Evolutionary conservation across 2,797 vertebrate genomes (phyloP).

Genomic region (Ctenopoma multispine): DNA sequence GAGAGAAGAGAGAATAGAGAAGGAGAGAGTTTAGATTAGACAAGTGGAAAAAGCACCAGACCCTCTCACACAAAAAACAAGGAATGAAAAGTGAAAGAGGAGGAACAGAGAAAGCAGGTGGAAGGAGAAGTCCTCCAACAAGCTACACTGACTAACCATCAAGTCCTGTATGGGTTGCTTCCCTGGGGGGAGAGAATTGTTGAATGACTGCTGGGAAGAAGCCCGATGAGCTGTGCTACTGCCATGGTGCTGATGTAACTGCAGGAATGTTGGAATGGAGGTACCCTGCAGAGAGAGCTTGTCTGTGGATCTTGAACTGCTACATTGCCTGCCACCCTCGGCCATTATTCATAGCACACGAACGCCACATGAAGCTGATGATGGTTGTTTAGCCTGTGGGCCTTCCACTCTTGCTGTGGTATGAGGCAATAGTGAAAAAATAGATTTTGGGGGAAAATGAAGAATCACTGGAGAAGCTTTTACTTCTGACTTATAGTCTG

Average conservation of each 20-base stretch:
- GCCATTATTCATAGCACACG: conserved; percentile 75
- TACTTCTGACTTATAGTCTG: conserved; percentile 42
- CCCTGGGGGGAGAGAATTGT: conserved; percentile 67
- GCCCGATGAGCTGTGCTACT: conserved; percentile 63
- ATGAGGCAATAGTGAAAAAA: conserved; percentile 61
- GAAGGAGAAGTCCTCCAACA: conserved; percentile 57
- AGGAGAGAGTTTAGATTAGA: conserved; percentile 75
- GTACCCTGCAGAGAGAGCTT: conserved; percentile 70
- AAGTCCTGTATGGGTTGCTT: conserved; percentile 60
- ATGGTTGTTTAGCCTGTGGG: conserved; percentile 78
- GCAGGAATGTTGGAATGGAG: conserved; percentile 63
- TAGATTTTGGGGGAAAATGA: conserved; percentile 54
- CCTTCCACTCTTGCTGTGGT: conserved; percentile 57
- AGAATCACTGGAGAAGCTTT: conserved; percentile 40
- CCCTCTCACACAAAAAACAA: conserved; percentile 48
- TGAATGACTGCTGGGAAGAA: conserved; percentile 68
- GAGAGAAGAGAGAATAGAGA: conserved; percentile 53
- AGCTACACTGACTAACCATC: conserved; percentile 69
- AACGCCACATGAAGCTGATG: conserved; percentile 73
- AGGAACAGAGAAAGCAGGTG: conserved; percentile 53
- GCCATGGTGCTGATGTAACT: conserved; percentile 64
- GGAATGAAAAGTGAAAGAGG: conserved; percentile 55
- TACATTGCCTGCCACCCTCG: conserved; percentile 59
- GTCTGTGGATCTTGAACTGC: conserved; percentile 71
- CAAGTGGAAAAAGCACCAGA: conserved; percentile 69